phyloP scores from a whole-genome alignment of 1,140 invertebrate genomes.

The Parasteatoda tepidariorum region DNA sequence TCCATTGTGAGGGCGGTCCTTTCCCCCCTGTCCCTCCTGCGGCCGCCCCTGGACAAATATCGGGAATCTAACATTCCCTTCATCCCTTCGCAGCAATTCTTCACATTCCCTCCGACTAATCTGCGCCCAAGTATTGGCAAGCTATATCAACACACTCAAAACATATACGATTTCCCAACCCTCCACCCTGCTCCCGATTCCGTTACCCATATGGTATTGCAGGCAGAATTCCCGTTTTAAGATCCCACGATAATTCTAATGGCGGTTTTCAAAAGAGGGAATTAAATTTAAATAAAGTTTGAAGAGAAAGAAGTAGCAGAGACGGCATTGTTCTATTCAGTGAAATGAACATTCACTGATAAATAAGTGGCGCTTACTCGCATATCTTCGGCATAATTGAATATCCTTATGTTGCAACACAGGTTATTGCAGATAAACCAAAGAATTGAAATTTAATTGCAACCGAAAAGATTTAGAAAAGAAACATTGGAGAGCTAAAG shows the following conservation, averaged over 20 bases:
- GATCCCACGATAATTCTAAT: slow-evolving; percentile 26
- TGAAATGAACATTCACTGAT: too few relatives aligned
- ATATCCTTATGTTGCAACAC: too few relatives aligned
- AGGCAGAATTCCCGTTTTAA: not conserved
- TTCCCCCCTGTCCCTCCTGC: slow-evolving; percentile 10
- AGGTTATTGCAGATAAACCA: too few relatives aligned
- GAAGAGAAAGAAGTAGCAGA: not conserved
- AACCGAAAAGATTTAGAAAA: too few relatives aligned
- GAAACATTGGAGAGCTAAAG: too few relatives aligned
- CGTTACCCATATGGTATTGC: slow-evolving; percentile 23
- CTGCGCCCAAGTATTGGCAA: slow-evolving; percentile 44
- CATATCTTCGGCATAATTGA: too few relatives aligned
- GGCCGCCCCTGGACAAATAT: slow-evolving; percentile 53
- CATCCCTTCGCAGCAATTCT: not conserved
- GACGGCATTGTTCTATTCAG: too few relatives aligned
- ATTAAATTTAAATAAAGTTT: not conserved
- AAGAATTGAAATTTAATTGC: too few relatives aligned
- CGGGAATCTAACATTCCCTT: slow-evolving; percentile 25
- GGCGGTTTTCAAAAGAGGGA: not conserved
- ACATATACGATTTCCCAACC: not conserved
- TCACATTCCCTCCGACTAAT: slow-evolving; percentile 32
- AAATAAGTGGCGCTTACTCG: too few relatives aligned
- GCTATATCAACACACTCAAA: slow-evolving; percentile 50
- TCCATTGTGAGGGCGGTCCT: slow-evolving; percentile 39
- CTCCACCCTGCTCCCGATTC: not conserved